Conservation (phyloP, 2,113 vertebrate species). For the Nothoprocta perdicaria region DNA sequence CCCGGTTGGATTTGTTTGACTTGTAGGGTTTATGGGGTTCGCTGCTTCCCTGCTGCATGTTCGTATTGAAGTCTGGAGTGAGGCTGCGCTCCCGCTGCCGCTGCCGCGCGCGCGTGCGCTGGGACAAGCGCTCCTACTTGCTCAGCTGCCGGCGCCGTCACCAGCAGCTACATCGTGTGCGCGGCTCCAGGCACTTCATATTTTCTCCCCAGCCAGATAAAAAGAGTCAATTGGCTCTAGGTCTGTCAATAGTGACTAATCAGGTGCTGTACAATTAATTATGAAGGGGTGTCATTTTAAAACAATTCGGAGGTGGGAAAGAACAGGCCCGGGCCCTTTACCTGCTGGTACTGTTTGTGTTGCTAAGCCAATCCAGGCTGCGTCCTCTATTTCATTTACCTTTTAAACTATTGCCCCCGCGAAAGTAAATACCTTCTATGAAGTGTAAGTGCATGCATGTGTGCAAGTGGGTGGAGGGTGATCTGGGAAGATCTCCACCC, state of each 20-base stretch:
- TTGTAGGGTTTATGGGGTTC: constrained; percentile 40
- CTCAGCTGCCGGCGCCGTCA: constrained; percentile 58
- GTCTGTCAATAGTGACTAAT: constrained; percentile 73
- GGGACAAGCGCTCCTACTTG: constrained; percentile 33
- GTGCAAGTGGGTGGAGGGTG: constrained; percentile 63
- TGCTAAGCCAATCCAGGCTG: constrained; percentile 71
- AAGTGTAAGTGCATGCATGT: constrained; percentile 62
- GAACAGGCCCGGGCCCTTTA: constrained; percentile 67
- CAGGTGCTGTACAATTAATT: constrained; percentile 70
- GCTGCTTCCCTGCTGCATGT: constrained; percentile 59
- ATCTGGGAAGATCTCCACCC: constrained; percentile 59
- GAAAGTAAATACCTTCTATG: constrained; percentile 69
- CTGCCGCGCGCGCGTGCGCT: constrained; percentile 39
- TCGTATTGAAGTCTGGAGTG: constrained; percentile 54
- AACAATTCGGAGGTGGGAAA: constrained; percentile 71
- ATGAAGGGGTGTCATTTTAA: constrained; percentile 67
- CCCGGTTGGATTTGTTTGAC: constrained; percentile 53
- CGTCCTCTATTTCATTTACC: constrained; percentile 67
- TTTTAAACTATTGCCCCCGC: constrained; percentile 73
- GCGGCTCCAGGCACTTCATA: constrained; percentile 32
- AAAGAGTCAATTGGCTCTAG: constrained; percentile 42
- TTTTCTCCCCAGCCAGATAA: constrained; percentile 31
- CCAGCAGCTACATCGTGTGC: neutral
- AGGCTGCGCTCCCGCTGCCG: constrained; percentile 36
- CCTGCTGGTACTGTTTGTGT: constrained; percentile 73